phyloP scores from a whole-genome alignment of 2,888 invertebrate genomes.

The Noctua fimbriata region DNA sequence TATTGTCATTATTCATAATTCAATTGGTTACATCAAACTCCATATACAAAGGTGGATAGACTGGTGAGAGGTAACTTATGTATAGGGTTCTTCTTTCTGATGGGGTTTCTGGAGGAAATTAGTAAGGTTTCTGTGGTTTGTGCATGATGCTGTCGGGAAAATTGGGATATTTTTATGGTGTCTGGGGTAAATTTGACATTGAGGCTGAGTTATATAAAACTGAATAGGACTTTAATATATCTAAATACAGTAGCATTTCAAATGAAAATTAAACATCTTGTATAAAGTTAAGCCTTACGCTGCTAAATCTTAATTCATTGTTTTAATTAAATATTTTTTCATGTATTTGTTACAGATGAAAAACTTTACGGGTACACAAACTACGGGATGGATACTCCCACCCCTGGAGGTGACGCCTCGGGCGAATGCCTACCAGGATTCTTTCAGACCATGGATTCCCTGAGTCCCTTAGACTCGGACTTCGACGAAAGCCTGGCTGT shows the following conservation, averaged over 20 bases:
- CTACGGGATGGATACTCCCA: conserved; percentile 87
- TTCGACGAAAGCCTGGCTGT: conserved; percentile 95
- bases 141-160: background rate
- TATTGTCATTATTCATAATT: background rate
- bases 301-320: background rate
- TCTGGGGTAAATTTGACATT: background rate
- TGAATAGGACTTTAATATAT: background rate
- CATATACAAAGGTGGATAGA: background rate
- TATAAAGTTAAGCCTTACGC: background rate
- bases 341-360: conserved; percentile 79
- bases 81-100: background rate
- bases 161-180: background rate
- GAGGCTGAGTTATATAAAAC: too few species aligned
- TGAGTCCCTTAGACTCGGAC: conserved; percentile 92
- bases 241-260: conserved; percentile 1
- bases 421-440: conserved; percentile 88
- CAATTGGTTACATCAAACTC: background rate
- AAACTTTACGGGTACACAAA: conserved; percentile 87
- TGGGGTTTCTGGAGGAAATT: background rate
- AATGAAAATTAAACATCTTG: background rate
- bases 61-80: background rate
- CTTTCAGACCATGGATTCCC: conserved; percentile 88
- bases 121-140: background rate
- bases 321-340: background rate
- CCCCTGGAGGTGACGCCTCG: conserved; percentile 75